Evolutionary conservation across 2,797 vertebrate species (phyloP), one percentile per base, ranked within the genome.

Genomic region (Typhlichthys subterraneus): DNA sequence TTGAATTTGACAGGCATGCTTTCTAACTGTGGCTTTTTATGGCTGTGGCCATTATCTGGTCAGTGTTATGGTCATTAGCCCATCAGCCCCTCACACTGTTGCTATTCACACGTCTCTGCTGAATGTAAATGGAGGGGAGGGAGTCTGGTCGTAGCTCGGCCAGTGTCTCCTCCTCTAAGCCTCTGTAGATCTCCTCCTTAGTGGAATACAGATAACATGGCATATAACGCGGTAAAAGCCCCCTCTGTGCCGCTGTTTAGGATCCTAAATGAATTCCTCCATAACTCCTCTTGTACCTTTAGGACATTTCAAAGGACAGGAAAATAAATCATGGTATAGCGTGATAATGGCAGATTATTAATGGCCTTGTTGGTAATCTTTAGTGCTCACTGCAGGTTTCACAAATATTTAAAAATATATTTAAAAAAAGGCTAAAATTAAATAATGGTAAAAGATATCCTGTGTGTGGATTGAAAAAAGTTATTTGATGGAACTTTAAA

Each of bases 61-160:
- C 70, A 76, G 83, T 85, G 82, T 77, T 75, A 84, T 59, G 67
- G 61, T 74, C 73, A 82, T 87, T 85, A 85, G 80, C 71, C 70
- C 74, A 68, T 82, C 79, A 83, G 59, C 76, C 75, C 65, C 77
- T 65, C 10, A 74, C 60, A 66, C 14, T 23, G 47, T 51, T 29
- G 64, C 79, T 76, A 76, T 85, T 89, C 80, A 87, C 84, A 78
- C 85, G 67, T 69, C 1, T 17, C 69, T 73, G 85, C 73, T 52
- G 82, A 7, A 81, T 82, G 73, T 73, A 79, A 89, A 86, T 71
- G 68, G 47, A 56, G 64, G 51, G n/a, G 13, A 62, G 5, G 17
- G 46, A 29, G 57, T 60, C 75, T 42, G 65, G 47, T 45, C 56
- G 23, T 57, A 68, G 7, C 48, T 69, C 7, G 0, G 57, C 42